phyloP scores from a whole-genome alignment of 2,797 vertebrate species.

The Gouania willdenowi region DNA sequence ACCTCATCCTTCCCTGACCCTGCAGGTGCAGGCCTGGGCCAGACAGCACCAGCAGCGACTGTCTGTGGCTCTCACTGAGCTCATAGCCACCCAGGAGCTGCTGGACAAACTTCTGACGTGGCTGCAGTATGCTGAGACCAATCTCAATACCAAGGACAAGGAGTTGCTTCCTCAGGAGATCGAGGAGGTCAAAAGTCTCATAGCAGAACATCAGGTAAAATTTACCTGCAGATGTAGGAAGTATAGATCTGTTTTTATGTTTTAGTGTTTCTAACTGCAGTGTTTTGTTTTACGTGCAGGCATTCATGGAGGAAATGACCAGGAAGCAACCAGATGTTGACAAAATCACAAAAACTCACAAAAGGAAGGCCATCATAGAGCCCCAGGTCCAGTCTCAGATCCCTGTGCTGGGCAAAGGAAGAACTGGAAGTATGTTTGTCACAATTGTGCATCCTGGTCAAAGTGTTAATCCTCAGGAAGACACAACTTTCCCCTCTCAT shows the following conservation, averaged over 20 bases:
- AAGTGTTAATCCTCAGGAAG: constrained; percentile 32
- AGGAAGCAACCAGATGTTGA: constrained; percentile 99
- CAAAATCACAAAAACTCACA: constrained; percentile 98
- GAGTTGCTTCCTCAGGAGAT: constrained; percentile 91
- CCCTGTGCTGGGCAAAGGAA: constrained; percentile 90
- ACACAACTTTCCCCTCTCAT: constrained; percentile 39
- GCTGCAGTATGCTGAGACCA: constrained; percentile 95
- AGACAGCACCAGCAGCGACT: constrained; percentile 94
- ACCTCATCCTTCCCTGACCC: no score
- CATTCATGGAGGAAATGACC: constrained; percentile 99
- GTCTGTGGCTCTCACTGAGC: constrained; percentile 82
- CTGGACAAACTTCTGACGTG: constrained; percentile 90
- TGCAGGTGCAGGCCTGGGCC: constrained; percentile 93
- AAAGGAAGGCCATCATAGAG: constrained; percentile 85
- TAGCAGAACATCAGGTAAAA: constrained; percentile 92
- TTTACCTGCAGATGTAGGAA: neutral
- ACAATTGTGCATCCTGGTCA: constrained; percentile 52
- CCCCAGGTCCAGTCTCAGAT: constrained; percentile 95
- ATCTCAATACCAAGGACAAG: constrained; percentile 89
- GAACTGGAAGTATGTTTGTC: constrained; percentile 83
- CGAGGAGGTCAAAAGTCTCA: constrained; percentile 92
- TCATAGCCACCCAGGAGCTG: constrained; percentile 87
- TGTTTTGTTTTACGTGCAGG: constrained; percentile 65
- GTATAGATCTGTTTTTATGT: no score
- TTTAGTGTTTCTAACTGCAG: neutral